A percentile compares a stretch with the other conserved stretches of the same genome.
phyloP scores from a whole-genome alignment of 2,888 invertebrate genomes.

The Melinopterus prodromus region DNA sequence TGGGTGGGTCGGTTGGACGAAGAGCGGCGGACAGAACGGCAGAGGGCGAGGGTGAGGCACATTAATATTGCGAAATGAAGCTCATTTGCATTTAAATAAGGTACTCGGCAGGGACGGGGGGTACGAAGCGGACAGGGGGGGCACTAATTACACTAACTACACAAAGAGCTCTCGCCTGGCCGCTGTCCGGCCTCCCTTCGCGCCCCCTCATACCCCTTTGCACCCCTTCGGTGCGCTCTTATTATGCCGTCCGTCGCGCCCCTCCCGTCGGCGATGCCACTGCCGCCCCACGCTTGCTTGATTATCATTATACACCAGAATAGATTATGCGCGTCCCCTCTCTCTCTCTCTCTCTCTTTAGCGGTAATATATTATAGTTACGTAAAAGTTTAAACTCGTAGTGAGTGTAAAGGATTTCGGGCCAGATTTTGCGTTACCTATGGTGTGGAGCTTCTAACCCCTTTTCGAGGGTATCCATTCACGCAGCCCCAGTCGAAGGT shows the following conservation, averaged over 20 bases:
- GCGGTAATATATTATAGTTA: conserved; percentile 36
- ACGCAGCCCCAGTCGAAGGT: background rate
- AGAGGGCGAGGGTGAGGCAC: conserved; percentile 67
- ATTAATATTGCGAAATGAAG: conserved; percentile 90
- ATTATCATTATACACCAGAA: conserved; percentile 59
- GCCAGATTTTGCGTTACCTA: background rate
- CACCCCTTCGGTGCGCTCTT: conserved; percentile 46
- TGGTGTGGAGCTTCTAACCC: background rate
- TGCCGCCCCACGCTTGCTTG: conserved; percentile 54
- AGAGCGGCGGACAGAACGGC: conserved; percentile 46
- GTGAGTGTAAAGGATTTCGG: conserved; percentile 22
- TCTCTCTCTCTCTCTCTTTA: conserved; percentile 7
- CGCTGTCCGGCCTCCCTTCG: conserved; percentile 54
- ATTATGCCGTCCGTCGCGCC: conserved; percentile 49
- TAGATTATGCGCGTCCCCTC: conserved; percentile 55
- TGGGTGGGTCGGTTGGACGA: conserved; percentile 47
- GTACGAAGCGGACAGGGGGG: conserved; percentile 46
- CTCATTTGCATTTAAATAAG: conserved; percentile 92
- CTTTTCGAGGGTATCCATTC: background rate
- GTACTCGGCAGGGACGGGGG: conserved; percentile 58
- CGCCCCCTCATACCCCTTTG: conserved; percentile 23
- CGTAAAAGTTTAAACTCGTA: conserved; percentile 25
- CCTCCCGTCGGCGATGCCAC: conserved; percentile 20
- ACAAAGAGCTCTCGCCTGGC: conserved; percentile 63
- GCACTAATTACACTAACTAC: conserved; percentile 64